Percentiles rank a stretch among this genome's conserved stretches.
Evolutionary conservation across 1,140 invertebrate genomes (phyloP).

Genomic region (Ips typographus): DNA sequence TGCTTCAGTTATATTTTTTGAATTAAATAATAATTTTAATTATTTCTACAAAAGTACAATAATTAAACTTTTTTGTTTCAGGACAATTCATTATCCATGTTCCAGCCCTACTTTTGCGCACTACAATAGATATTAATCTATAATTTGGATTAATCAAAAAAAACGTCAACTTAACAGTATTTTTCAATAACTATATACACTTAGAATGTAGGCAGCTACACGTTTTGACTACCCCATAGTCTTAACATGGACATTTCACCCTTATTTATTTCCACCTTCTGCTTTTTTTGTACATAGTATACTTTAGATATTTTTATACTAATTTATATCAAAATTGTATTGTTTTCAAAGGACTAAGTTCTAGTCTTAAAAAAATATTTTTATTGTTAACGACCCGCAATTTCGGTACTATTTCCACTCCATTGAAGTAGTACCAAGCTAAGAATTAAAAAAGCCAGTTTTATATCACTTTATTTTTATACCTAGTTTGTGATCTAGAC

Average conservation of each 20-base stretch:
- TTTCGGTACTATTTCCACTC: too few relatives aligned
- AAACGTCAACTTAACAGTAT: constrained; percentile 28
- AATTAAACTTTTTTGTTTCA: constrained; percentile 35
- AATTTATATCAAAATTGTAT: constrained; percentile 24
- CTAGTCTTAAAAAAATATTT: constrained; percentile 41
- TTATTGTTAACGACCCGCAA: constrained; percentile 6
- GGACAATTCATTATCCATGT: constrained; percentile 49
- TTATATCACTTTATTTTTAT: neutral
- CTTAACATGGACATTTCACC: neutral
- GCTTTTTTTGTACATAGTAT: constrained; percentile 33
- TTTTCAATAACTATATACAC: neutral
- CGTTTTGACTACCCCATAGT: too few relatives aligned
- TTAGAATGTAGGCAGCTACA: too few relatives aligned
- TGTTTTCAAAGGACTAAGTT: constrained; percentile 35
- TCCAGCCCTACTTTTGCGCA: constrained; percentile 44
- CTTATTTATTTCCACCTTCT: constrained; percentile 13
- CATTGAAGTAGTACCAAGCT: too few relatives aligned
- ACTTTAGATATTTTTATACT: constrained; percentile 22
- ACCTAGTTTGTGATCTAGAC: constrained; percentile 31
- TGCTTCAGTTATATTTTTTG: constrained; percentile 4
- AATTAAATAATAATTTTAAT: constrained; percentile 10
- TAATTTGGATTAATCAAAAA: too few relatives aligned
- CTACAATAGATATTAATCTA: constrained; percentile 42
- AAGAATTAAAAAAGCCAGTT: constrained; percentile 21
- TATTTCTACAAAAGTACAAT: too few relatives aligned